phyloP scores from a whole-genome alignment of 2,113 vertebrate genomes.

The Cnemophilus loriae region DNA sequence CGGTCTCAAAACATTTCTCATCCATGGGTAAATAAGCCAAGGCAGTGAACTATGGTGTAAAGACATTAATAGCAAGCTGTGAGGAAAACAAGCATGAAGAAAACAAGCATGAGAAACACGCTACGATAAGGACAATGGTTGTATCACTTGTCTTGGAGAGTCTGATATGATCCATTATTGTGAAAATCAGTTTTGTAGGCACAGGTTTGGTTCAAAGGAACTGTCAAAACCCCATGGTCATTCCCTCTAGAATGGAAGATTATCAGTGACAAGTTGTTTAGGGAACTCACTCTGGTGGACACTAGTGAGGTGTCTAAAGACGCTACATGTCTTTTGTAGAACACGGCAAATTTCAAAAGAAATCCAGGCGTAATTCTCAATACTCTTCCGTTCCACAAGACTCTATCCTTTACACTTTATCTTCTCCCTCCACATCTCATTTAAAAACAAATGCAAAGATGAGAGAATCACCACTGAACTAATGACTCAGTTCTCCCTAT shows the following conservation, averaged over 20 bases:
- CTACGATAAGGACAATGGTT: fast-evolving
- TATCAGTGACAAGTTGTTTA: not conserved
- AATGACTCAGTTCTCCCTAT: not conserved
- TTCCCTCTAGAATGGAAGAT: not conserved
- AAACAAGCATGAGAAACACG: not conserved
- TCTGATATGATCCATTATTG: not conserved
- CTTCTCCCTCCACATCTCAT: not conserved
- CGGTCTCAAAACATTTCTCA: not conserved
- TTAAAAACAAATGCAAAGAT: not conserved
- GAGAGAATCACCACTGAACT: not conserved
- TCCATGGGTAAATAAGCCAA: not conserved
- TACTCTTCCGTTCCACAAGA: not conserved
- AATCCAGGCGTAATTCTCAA: not conserved
- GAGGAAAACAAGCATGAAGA: not conserved
- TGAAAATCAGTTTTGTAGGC: not conserved
- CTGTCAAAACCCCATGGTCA: not conserved
- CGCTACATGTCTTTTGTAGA: not conserved
- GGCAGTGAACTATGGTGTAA: not conserved
- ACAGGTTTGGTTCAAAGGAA: not conserved
- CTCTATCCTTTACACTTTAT: not conserved
- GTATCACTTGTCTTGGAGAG: not conserved
- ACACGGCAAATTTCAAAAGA: not conserved
- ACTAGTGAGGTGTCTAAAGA: not conserved
- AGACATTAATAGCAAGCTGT: not conserved
- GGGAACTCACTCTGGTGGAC: not conserved